Base-by-base conservation (phyloP, 2,113 vertebrate species). In the Montifringilla adamsi region DNA sequence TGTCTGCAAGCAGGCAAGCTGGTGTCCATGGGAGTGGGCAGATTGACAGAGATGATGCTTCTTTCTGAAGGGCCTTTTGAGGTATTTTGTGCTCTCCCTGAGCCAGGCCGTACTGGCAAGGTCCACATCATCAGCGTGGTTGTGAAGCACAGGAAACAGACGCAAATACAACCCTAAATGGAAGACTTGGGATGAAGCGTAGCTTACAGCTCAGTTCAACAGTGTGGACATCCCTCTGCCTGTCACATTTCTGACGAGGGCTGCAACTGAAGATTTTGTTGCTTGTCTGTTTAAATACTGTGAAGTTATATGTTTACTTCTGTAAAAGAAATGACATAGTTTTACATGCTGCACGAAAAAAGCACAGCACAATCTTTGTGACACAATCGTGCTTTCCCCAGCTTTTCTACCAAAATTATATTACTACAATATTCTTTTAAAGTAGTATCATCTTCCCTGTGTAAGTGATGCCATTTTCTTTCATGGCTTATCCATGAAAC, bases 11-110 rank as follows among this genome's bases (percentile, higher is more conserved):
- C 35, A n/a, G 64, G 33, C 7, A 44, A 41, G 33, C 11, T 53
- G 28, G 7, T 41, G n/a, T 63, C 47, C 5, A 0, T 56, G 16
- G 60, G 39, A 93, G 21, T 0, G 0, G 27, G 33, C 18, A 82
- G 49, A 47, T 26, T 30, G 63, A 17, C 69, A 35, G 44, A 75
- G 59, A 7, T 1, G 2, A 28, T 84, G 33, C 6, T 31, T 55
- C 26, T 52, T 53, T 49, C 64, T 46, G 14, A 39, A 81, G 67
- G 16, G 21, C 28, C 63, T 70, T 81, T 19, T 75, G 81, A 89
- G 33, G 21, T 70, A 14, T 46, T 84, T 41, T 1, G 2, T 50
- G 47, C 43, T 58, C 28, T 69, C 31, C 28, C 37, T 39, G 41
- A 53, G 33, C 26, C 41, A 41, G 68, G 27, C n/a, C 35, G 6